phyloP scores from a whole-genome alignment of 2,888 invertebrate species.

The Orthonevra nobilis region DNA sequence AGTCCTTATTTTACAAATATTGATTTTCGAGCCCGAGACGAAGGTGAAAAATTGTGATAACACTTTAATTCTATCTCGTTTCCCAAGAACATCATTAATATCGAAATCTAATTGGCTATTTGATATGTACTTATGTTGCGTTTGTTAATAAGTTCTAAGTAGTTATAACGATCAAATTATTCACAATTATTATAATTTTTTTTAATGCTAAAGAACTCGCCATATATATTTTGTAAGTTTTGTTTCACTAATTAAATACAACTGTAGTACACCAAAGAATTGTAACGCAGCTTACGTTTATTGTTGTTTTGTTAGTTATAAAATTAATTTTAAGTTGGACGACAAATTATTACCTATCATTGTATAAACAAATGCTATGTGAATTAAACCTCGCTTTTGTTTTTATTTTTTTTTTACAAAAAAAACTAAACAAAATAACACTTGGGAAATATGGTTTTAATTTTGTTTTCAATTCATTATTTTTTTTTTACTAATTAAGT shows the following conservation, averaged over 20 bases:
- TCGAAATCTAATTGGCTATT: constrained; percentile 29
- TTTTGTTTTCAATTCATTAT: constrained; percentile 21
- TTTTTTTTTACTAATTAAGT: constrained; percentile 31
- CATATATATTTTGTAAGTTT: constrained; percentile 57
- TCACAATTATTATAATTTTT: constrained; percentile 12
- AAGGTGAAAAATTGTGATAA: constrained; percentile 63
- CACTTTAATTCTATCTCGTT: constrained; percentile 23
- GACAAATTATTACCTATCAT: constrained; percentile 4
- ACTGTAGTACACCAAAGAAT: constrained; percentile 65
- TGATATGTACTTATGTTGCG: constrained; percentile 54
- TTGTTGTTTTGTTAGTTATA: constrained; percentile 55
- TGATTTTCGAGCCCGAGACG: constrained; percentile 31
- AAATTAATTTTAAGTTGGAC: constrained; percentile 46
- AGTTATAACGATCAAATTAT: constrained; percentile 34
- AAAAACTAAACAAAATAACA: too few relatives aligned
- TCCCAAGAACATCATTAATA: constrained; percentile 50
- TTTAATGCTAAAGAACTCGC: constrained; percentile 49
- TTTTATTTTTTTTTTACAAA: too few relatives aligned
- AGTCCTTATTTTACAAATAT: constrained; percentile 56
- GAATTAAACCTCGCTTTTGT: constrained; percentile 66
- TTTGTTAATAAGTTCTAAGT: constrained; percentile 25
- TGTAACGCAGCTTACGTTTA: constrained; percentile 26
- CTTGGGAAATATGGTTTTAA: constrained; percentile 52
- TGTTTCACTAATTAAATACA: constrained; percentile 24
- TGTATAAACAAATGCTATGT: constrained; percentile 27